These are phyloP conservation scores for Amorpha juglandis DNA, from an alignment of 2,888 invertebrate species.

Conservation along the genomic window DNA sequence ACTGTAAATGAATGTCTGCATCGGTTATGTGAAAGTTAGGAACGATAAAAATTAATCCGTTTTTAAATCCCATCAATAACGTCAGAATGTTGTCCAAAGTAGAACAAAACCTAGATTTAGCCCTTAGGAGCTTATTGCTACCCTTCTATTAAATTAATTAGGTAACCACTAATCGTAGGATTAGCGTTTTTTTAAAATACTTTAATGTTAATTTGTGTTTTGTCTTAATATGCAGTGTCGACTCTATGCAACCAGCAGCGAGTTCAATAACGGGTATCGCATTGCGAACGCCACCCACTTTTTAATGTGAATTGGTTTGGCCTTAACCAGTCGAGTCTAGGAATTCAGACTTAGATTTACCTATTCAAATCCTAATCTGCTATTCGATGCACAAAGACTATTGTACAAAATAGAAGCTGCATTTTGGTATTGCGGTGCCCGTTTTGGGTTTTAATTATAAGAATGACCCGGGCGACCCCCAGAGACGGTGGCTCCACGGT, in stretches of 20 bases:
- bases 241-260: neutral
- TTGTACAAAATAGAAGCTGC: constrained; percentile 18
- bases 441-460: constrained; percentile 52
- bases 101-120: too few relatives aligned
- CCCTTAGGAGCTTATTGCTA: too few relatives aligned
- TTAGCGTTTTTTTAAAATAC: too few relatives aligned
- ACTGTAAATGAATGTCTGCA: too few relatives aligned
- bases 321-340: constrained; percentile 9
- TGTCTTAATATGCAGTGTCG: neutral
- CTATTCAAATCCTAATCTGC: constrained; percentile 2
- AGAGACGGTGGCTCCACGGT: constrained; percentile 59
- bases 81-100: too few relatives aligned
- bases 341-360: constrained; percentile 2
- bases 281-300: neutral
- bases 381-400: constrained; percentile 9
- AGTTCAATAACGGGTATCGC: neutral
- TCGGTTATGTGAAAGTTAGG: too few relatives aligned
- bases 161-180: too few relatives aligned
- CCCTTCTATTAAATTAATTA: too few relatives aligned
- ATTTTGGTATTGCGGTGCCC: constrained; percentile 28
- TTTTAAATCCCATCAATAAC: too few relatives aligned
- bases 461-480: constrained; percentile 58
- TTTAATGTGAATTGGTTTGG: neutral
- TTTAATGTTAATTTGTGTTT: neutral
- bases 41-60: too few relatives aligned